Base-by-base conservation (phyloP, 2,888 invertebrate species). In the Drosophila prolongata region DNA sequence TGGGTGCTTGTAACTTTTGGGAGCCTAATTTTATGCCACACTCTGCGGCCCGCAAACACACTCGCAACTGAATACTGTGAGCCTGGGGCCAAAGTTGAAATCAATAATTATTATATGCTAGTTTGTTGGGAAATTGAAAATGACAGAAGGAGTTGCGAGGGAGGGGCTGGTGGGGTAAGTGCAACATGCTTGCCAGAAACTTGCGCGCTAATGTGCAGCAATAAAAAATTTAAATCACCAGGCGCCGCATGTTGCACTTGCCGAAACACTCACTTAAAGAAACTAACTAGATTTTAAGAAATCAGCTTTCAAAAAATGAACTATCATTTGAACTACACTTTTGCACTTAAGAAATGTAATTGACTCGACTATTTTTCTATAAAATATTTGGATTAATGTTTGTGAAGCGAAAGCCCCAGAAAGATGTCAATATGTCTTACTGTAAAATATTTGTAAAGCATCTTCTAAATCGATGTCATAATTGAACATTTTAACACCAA, bases 101-200 rank as follows among this genome's bases (percentile, higher is more conserved):
- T 88, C 86, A 76, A 89, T 86, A 86, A 77, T 86, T 80, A 85
- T 82, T 88, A 78, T 82, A 77, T 77, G 66, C 64, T 60, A 72
- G 74, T 79, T 73, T 75, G 72, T 58, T 38, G 65, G 53, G 8
- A 56, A 70, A 67, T 75, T 69, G 68, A 74, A 79, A 78, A 76
- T 74, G 73, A 65, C 61, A 72, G 77, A 46, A 60, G 66, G 69
- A 56, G 49, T 49, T 56, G 35, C 2, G 30, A 13, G 40, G 34
- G n/a, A 11, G 30, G 37, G 14, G 9, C 13, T 13, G 70, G 60
- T 6, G 47, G 30, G 30, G 69, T 73, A 76, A 77, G 75, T 85
- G 88, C 88, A 87, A 81, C 82, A 87, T 79, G 83, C 77, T 86
- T 82, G 75, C 86, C 81, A 82, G 82, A 81, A 82, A 82, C 77